These are phyloP conservation scores for Parus major DNA, from an alignment of 2,113 vertebrate species.

Conservation along the genomic window DNA sequence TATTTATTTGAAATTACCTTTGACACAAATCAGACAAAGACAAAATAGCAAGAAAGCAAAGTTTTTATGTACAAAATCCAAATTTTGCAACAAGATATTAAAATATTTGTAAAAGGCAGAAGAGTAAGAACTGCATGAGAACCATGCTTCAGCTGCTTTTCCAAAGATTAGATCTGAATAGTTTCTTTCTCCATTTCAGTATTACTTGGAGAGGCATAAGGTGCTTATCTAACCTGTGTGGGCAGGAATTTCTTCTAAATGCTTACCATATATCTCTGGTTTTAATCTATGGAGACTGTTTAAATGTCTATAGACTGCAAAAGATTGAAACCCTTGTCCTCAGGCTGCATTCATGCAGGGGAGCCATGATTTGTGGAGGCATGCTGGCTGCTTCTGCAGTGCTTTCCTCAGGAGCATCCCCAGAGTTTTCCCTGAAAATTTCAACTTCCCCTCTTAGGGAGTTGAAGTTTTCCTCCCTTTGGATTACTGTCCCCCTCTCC, in stretches of 20 bases:
- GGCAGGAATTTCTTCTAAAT: not conserved
- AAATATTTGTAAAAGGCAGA: not conserved
- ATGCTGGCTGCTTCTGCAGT: not conserved
- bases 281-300: not conserved
- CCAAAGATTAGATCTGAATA: not conserved
- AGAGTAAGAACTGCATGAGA: not conserved
- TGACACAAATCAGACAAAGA: not conserved
- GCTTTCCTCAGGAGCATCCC: not conserved
- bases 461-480: not conserved
- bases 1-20: not conserved
- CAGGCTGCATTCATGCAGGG: not conserved
- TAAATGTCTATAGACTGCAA: not conserved
- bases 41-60: not conserved
- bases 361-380: not conserved
- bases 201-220: not conserved
- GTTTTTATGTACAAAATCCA: not conserved
- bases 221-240: not conserved
- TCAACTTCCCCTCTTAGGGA: not conserved
- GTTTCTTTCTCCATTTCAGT: not conserved
- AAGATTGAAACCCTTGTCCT: not conserved
- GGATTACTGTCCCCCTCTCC: not conserved
- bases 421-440: not conserved
- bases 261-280: not conserved
- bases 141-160: not conserved
- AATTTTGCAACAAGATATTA: not conserved